Conservation (phyloP, 2,113 vertebrate species). For the Eulacestoma nigropectus region DNA sequence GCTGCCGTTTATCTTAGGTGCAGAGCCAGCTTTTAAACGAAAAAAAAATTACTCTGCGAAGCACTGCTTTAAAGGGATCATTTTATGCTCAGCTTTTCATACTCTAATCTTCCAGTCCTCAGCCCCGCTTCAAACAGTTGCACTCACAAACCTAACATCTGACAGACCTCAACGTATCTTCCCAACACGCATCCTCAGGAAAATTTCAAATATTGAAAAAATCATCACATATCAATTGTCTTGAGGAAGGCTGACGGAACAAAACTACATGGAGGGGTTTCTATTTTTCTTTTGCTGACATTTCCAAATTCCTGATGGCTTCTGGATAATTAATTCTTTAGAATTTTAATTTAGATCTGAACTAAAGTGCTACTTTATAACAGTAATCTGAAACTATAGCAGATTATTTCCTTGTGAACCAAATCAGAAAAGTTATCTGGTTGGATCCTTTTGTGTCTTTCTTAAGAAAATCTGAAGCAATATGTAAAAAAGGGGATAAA, state of each 20-base stretch:
- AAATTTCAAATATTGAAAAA: neutral
- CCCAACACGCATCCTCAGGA: neutral
- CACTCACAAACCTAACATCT: neutral
- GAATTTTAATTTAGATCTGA: neutral
- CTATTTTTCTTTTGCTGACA: neutral
- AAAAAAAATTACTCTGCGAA: slow-evolving; percentile 31
- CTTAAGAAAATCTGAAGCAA: neutral
- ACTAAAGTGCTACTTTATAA: neutral
- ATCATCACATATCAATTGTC: neutral
- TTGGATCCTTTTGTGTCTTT: neutral
- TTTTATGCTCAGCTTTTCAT: neutral
- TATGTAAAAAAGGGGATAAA: neutral
- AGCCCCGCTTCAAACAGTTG: neutral
- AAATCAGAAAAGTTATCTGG: neutral
- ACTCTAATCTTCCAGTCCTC: neutral
- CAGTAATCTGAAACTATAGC: neutral
- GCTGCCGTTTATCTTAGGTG: neutral
- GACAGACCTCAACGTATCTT: neutral
- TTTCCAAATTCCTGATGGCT: neutral
- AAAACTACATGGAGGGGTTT: neutral
- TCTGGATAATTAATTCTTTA: neutral
- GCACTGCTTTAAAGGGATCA: neutral
- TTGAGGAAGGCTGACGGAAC: neutral
- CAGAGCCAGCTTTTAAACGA: slow-evolving; percentile 43
- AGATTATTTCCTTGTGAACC: neutral